A percentile compares a stretch with the other conserved stretches of the same genome.
Evolutionary conservation across 2,113 vertebrate genomes (phyloP).

Genomic region (Protobothrops flavoviridis): DNA sequence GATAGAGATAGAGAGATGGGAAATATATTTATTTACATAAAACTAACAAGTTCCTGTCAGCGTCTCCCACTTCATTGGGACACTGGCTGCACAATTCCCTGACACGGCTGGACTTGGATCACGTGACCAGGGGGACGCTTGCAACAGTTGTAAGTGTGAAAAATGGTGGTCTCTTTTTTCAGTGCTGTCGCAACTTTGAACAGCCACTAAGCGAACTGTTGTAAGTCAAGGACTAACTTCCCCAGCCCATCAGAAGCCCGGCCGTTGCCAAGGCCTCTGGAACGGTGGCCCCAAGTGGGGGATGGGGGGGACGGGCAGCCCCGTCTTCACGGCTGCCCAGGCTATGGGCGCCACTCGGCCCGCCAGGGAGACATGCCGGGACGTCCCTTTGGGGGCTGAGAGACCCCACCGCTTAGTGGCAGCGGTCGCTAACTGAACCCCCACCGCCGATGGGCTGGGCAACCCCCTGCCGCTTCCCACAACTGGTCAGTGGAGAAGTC

Average conservation of each 20-base stretch:
- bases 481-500: not conserved
- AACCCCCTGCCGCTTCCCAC: not conserved
- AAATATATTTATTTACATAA: too few species aligned
- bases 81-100: not conserved
- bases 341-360: too few species aligned
- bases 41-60: not conserved
- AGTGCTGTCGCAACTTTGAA: not conserved
- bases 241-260: not conserved
- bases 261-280: not conserved
- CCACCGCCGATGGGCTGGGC: not conserved
- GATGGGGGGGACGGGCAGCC: too few species aligned
- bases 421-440: not conserved
- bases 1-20: too few species aligned
- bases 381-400: too few species aligned
- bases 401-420: not conserved
- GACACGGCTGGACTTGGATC: not conserved
- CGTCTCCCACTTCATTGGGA: too few species aligned
- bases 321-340: too few species aligned
- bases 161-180: not conserved
- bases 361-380: too few species aligned
- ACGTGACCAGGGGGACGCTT: not conserved
- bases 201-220: not conserved
- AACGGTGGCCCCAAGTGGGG: not conserved
- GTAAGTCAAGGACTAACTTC: too few species aligned
- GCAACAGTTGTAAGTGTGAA: not conserved